Percentiles rank a stretch among this genome's conserved stretches.
phyloP scores from a whole-genome alignment of 2,797 vertebrate species.

The Coluber constrictor region DNA sequence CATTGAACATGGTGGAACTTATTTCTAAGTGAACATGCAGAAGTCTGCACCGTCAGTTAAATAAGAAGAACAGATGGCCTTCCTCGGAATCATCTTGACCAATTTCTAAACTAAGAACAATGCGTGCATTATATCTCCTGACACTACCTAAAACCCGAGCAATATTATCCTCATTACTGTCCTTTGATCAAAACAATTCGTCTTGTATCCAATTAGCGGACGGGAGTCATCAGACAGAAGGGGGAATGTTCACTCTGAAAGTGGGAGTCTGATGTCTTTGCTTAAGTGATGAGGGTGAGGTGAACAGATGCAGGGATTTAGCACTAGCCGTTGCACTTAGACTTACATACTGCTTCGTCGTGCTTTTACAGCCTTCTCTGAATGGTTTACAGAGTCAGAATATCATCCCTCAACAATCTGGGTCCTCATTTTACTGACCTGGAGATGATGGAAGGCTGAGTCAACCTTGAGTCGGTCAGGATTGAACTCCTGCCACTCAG shows the following conservation, averaged over 20 bases:
- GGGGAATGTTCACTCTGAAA: neutral
- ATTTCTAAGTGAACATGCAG: neutral
- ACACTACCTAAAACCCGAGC: neutral
- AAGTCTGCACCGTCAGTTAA: neutral
- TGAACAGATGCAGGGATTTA: neutral
- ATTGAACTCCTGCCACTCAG: neutral
- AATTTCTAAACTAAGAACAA: neutral
- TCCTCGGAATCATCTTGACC: neutral
- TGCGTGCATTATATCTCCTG: neutral
- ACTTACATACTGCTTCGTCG: neutral
- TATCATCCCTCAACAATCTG: neutral
- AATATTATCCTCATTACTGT: neutral
- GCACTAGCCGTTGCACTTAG: neutral
- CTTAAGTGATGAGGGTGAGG: neutral
- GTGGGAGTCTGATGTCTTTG: neutral
- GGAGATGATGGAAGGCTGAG: neutral
- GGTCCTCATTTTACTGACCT: neutral
- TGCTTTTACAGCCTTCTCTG: neutral
- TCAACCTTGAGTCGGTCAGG: neutral
- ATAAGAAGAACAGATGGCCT: neutral
- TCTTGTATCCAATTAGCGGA: neutral
- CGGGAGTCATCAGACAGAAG: neutral
- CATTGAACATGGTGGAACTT: neutral
- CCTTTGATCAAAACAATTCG: neutral
- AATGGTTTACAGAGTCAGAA: neutral